These are phyloP conservation scores for Thalassarche chlororhynchos DNA, from an alignment of 2,113 vertebrate genomes.

Conservation along the genomic window DNA sequence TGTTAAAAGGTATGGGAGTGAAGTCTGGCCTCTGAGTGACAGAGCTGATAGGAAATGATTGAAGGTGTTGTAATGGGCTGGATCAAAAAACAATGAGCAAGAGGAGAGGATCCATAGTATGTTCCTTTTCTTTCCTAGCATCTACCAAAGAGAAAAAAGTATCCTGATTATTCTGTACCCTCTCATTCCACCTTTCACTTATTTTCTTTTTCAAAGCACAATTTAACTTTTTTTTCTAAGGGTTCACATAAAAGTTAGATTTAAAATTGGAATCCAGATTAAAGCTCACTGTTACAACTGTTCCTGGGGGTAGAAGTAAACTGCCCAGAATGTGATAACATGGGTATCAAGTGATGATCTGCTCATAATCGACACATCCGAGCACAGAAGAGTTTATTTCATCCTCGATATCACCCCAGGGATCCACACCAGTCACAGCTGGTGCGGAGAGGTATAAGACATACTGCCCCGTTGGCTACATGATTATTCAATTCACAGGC, in stretches of 20 bases:
- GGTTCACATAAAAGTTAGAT: constrained; percentile 60
- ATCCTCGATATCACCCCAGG: not conserved
- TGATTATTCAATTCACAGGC: not conserved
- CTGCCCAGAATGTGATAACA: constrained; percentile 60
- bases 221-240: not conserved
- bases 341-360: constrained; percentile 65
- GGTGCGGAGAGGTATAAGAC: not conserved
- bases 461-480: not conserved
- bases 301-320: constrained; percentile 46
- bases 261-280: constrained; percentile 68
- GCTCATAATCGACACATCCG: constrained; percentile 31
- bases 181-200: not conserved
- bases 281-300: constrained; percentile 50
- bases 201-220: not conserved
- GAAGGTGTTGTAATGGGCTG: not conserved
- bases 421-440: not conserved
- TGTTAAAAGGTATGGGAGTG: not conserved
- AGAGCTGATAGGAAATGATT: not conserved
- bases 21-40: not conserved
- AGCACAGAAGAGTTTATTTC: constrained; percentile 33
- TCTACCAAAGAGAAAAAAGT: not conserved
- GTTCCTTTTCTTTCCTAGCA: not conserved
- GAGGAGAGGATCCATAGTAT: not conserved
- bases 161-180: not conserved
- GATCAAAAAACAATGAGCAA: not conserved